Conservation (phyloP, 2,113 vertebrate genomes). For the Edolisoma coerulescens region DNA sequence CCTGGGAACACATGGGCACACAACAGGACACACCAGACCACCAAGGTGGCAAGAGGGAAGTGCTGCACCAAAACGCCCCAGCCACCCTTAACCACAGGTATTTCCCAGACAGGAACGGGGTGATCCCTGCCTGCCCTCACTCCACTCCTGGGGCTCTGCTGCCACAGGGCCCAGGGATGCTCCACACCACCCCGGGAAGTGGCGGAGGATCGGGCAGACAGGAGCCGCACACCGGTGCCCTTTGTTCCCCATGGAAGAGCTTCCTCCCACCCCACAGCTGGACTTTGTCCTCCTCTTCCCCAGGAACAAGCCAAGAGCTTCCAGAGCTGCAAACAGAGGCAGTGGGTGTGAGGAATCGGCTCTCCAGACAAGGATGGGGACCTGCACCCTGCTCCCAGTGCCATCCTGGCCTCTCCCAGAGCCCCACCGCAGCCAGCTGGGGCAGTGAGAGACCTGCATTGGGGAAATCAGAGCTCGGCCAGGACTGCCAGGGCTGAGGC, state of each 20-base stretch:
- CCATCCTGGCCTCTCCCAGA: neutral
- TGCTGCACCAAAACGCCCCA: rapidly evolving
- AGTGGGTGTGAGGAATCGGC: rapidly evolving
- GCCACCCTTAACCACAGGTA: neutral
- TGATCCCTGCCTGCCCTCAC: neutral
- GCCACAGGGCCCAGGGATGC: neutral
- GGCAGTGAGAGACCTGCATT: neutral
- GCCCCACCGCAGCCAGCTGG: too few relatives aligned
- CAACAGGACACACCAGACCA: neutral
- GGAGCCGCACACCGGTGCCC: rapidly evolving
- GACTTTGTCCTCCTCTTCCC: neutral
- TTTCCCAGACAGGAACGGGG: neutral
- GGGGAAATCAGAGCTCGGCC: neutral
- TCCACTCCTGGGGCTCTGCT: neutral
- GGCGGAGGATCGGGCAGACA: rapidly evolving
- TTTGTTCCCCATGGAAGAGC: neutral
- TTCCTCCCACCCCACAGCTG: neutral
- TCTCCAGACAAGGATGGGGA: neutral
- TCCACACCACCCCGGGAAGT: rapidly evolving
- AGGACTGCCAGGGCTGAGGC: neutral
- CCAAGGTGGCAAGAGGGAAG: neutral
- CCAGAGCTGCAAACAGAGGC: neutral
- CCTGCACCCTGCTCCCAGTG: neutral
- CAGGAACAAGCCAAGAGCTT: neutral
- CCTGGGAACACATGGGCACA: neutral